Evolutionary conservation across 2,113 vertebrate species (phyloP), one percentile per base, ranked within the genome.

Genomic region (Castor canadensis): DNA sequence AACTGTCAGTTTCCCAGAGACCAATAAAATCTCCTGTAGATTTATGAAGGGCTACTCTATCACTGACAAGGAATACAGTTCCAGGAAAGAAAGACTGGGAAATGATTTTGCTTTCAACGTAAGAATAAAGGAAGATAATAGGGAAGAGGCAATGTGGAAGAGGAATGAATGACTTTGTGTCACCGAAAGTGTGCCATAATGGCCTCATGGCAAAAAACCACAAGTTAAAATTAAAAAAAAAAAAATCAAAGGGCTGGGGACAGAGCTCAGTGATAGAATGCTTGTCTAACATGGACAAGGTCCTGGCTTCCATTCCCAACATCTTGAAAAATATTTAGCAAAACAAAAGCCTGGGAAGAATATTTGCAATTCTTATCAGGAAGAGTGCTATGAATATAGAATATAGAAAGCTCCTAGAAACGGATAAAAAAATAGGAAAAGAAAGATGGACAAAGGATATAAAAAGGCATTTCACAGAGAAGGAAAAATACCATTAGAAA

Each of bases 91-190:
- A 92, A 58, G 76, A 22, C 7, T 49, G 4, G 4, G 28, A 26
- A 38, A 54, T 56, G 38, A 3, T 66, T 93, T 43, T 79, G 64
- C 15, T 35, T 17, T 88, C 60, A 58, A 19, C 54, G 30, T 26
- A 49, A 73, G 84, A 85, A 0, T 83, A 62, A 97, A 95, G 49
- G 93, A 93, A 85, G 92, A 95, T 80, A 95, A 96, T 32, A 97
- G 73, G 24, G 88, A 95, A 45, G 32, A 91, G 56, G 35, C 87
- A 66, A 56, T 30, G 80, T 35, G 32, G 85, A 86, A 80, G 54
- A 86, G 52, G 73, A 76, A 82, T 56, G 6, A 64, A 64, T 28
- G 79, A 69, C 64, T 89, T 2, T 89, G 60, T 82, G 47, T 47
- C 30, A 87, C 35, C 10, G 52, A 9, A 1, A 82, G 30, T 38